Evolutionary conservation across 2,888 invertebrate species (phyloP).

Genomic region (Noctua janthina): DNA sequence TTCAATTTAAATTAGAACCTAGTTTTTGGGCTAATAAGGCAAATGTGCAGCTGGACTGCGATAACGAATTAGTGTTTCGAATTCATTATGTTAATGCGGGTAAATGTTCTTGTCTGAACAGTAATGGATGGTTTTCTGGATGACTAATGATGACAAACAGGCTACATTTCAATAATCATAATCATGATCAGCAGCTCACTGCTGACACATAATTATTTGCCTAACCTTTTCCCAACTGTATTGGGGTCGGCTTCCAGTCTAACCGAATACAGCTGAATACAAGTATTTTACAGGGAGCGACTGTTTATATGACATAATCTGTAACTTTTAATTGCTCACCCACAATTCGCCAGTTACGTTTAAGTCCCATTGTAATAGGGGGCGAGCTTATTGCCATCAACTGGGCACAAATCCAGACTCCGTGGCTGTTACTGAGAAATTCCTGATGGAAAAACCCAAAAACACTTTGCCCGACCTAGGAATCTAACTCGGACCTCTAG

Average conservation of each 20-base stretch:
- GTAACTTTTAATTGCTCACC: background rate
- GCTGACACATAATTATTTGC: background rate
- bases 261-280: background rate
- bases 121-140: slow-evolving; percentile 48
- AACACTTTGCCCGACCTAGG: too few species aligned
- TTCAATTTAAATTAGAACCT: slow-evolving; percentile 36
- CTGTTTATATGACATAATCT: background rate
- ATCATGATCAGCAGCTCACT: background rate
- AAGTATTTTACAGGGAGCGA: background rate
- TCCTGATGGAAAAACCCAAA: background rate
- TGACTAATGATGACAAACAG: slow-evolving; percentile 1
- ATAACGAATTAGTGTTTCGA: slow-evolving; percentile 36
- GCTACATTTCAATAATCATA: slow-evolving; percentile 2
- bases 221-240: background rate
- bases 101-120: slow-evolving; percentile 29
- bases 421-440: background rate
- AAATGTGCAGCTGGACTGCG: slow-evolving; percentile 33
- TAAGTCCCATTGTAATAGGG: background rate
- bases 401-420: too few species aligned
- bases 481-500: too few species aligned
- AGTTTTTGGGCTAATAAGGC: slow-evolving; percentile 51
- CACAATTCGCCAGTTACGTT: background rate
- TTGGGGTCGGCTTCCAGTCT: background rate
- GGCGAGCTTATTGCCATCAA: too few species aligned
- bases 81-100: slow-evolving; percentile 50